phyloP scores from a whole-genome alignment of 1,140 invertebrate species.

The Trissolcus basalis region DNA sequence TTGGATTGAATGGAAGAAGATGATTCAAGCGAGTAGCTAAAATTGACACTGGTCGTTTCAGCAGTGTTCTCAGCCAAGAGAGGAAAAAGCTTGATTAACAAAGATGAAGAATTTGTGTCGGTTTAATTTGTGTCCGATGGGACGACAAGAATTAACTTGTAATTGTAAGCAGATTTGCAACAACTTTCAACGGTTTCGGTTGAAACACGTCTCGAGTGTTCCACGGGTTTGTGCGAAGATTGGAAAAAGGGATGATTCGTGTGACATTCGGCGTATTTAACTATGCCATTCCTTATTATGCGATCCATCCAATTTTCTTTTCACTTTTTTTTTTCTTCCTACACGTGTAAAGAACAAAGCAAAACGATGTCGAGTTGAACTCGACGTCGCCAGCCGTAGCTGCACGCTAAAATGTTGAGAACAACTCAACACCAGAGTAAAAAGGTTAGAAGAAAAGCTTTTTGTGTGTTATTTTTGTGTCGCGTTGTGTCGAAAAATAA shows the following conservation, averaged over 20 bases:
- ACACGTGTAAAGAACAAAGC: slow-evolving; percentile 46
- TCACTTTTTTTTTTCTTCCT: slow-evolving; percentile 41
- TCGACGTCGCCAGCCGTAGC: slow-evolving; percentile 48
- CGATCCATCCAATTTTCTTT: slow-evolving; percentile 58
- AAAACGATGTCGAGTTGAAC: slow-evolving; percentile 58
- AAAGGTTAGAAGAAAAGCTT: slow-evolving; percentile 58
- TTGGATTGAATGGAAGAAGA: too few relatives aligned
- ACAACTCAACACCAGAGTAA: slow-evolving; percentile 56
- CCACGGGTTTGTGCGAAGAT: too few relatives aligned
- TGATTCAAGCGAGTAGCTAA: too few relatives aligned
- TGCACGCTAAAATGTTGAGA: slow-evolving; percentile 50
- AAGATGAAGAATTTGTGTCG: too few relatives aligned
- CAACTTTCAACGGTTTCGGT: too few relatives aligned
- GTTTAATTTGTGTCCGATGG: too few relatives aligned
- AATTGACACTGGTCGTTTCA: too few relatives aligned
- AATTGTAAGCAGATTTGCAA: too few relatives aligned
- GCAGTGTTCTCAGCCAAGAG: too few relatives aligned
- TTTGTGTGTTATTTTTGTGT: slow-evolving; percentile 47
- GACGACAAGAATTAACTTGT: too few relatives aligned
- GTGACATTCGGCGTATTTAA: slow-evolving; percentile 27
- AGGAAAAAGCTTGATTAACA: too few relatives aligned
- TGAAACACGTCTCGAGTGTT: too few relatives aligned
- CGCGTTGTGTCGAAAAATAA: slow-evolving; percentile 7
- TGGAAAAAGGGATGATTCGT: neutral
- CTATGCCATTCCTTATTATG: slow-evolving; percentile 46